phyloP scores from a whole-genome alignment of 1,140 invertebrate species.

The Neodiprion virginianus region DNA sequence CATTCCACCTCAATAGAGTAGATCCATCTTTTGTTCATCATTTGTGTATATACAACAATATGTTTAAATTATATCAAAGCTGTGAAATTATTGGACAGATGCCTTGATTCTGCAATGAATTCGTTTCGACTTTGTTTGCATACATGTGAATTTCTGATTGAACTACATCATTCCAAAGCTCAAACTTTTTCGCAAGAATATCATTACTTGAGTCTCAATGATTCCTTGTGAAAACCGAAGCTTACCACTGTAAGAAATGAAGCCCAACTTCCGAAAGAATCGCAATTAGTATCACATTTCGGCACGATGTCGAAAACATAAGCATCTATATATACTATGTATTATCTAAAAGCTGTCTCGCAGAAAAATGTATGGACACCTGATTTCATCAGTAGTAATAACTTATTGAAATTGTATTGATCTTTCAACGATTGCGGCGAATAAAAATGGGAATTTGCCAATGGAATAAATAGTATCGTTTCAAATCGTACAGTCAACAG shows the following conservation, averaged over 20 bases:
- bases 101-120: background rate
- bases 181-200: background rate
- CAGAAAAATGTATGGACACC: background rate
- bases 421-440: background rate
- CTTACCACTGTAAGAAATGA: no score
- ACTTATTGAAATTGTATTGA: background rate
- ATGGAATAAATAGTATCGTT: background rate
- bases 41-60: background rate
- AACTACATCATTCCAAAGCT: background rate
- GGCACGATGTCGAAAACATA: no score
- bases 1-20: background rate
- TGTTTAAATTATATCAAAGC: background rate
- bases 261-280: background rate
- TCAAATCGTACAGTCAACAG: background rate
- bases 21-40: background rate
- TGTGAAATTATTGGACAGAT: background rate
- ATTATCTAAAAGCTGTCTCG: background rate
- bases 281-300: background rate
- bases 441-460: background rate
- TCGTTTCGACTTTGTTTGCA: background rate
- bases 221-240: background rate
- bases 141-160: background rate
- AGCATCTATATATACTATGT: background rate
- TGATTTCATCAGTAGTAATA: background rate
- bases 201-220: background rate